A percentile compares a stretch with the other conserved stretches of the same genome.
Evolutionary conservation across 2,113 vertebrate species (phyloP).

Genomic region (Dromiciops gliroides): DNA sequence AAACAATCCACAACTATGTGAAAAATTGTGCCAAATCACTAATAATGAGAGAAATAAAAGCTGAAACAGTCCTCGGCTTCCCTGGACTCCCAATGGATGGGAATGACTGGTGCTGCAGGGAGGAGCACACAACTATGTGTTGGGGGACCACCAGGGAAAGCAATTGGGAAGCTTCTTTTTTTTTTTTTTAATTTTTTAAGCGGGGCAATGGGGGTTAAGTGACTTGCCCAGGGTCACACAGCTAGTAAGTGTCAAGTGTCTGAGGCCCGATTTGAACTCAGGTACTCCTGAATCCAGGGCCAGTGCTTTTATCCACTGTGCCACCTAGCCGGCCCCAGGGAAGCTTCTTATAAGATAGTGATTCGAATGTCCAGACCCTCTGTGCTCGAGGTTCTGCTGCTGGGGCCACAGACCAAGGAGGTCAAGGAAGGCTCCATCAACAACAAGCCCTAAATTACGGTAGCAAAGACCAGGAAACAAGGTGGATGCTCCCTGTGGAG

Average conservation of each 20-base stretch:
- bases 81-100: too few species aligned
- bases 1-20: background rate
- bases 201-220: too few species aligned
- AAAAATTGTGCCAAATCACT: background rate
- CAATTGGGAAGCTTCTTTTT: too few species aligned
- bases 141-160: background rate
- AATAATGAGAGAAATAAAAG: background rate
- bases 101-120: background rate
- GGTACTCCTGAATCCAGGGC: too few species aligned
- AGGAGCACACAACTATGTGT: too few species aligned
- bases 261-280: too few species aligned
- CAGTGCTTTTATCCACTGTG: too few species aligned
- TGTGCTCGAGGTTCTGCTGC: background rate
- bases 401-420: background rate
- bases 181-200: too few species aligned
- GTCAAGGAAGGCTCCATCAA: background rate
- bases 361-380: background rate
- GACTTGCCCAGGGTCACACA: too few species aligned
- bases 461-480: background rate
- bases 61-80: background rate
- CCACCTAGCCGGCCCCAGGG: too few species aligned
- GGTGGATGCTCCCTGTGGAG: background rate
- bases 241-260: too few species aligned
- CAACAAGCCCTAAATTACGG: background rate
- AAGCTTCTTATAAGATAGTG: background rate